A percentile compares a stretch with the other conserved stretches of the same genome.
These are phyloP conservation scores for Limnephilus auricula DNA, from an alignment of 2,888 invertebrate species.

Conservation along the genomic window DNA sequence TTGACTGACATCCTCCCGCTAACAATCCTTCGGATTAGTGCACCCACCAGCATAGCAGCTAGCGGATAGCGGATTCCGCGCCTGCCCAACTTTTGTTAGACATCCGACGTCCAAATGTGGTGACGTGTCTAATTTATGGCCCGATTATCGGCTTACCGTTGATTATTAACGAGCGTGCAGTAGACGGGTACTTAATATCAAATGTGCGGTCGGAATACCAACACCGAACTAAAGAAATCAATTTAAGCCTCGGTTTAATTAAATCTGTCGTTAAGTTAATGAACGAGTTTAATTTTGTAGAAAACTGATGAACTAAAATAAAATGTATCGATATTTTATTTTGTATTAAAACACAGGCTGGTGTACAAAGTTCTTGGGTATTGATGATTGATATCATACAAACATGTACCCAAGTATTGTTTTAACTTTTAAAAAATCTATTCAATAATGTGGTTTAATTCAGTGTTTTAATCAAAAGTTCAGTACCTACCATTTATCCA, in stretches of 20 bases:
- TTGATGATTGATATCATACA: no score
- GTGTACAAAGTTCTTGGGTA: no score
- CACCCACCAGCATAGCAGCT: background rate
- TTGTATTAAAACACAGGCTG: no score
- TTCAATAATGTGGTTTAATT: no score
- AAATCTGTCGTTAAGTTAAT: background rate
- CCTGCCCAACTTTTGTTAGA: constrained; percentile 16
- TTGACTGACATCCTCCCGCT: background rate
- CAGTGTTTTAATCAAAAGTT: no score
- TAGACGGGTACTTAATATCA: background rate
- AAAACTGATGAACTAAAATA: background rate
- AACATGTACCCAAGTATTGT: no score
- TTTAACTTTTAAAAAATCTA: no score
- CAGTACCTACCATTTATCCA: no score
- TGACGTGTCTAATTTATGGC: constrained; percentile 37
- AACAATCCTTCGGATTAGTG: background rate
- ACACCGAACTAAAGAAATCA: background rate
- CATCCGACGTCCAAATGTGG: constrained; percentile 29
- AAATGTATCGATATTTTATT: no score
- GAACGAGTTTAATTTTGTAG: background rate
- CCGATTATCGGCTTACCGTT: constrained; percentile 32
- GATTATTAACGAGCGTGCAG: background rate
- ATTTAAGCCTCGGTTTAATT: background rate
- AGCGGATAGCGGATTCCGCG: constrained; percentile 6
- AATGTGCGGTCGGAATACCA: background rate